Base-by-base conservation (phyloP, 2,888 invertebrate species). In the Drosophila mettleri region DNA sequence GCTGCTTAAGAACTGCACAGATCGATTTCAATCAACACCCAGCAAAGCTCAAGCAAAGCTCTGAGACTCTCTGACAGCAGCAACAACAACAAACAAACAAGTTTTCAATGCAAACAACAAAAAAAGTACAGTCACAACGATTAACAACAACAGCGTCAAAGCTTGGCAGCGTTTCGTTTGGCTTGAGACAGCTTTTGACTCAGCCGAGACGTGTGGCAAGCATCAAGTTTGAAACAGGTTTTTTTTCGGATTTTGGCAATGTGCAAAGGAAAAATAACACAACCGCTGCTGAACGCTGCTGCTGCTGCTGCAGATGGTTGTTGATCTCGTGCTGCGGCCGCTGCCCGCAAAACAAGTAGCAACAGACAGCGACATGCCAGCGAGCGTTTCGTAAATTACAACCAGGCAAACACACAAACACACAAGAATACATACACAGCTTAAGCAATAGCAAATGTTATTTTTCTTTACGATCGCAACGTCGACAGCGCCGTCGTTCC, bases 301-400 rank as follows among this genome's bases (percentile, higher is more conserved):
- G 66, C 34, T 52, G 29, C 45, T 59, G 64, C 59, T 81, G 84
- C 76, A 73, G 80, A 72, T 74, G 74, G 80, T 85, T 82, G 86
- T 81, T 82, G 83, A 78, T 82, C 86, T 82, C 81, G 79, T 81
- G 77, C 68, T 72, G 59, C 53, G 22, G 45, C 57, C 57, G 53
- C 48, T 57, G 63, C 59, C 52, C 52, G 51, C 63, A 83, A 82
- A 73, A 82, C 83, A 76, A 80, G 83, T 83, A 86, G 86, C 69
- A 62, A 74, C 68, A 70, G 74, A 74, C 83, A 78, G 45, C 83
- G 74, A 78, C 86, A 82, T 80, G 73, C 86, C 76, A 85, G 66
- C 63, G 70, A 85, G 63, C 76, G 84, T 83, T 82, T 86, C 86
- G 86, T 82, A 86, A 82, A 82, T 86, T 83, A 86, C 78, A 83